These are phyloP conservation scores for Cavia porcellus DNA, from an alignment of 2,113 vertebrate genomes.

Conservation along the genomic window DNA sequence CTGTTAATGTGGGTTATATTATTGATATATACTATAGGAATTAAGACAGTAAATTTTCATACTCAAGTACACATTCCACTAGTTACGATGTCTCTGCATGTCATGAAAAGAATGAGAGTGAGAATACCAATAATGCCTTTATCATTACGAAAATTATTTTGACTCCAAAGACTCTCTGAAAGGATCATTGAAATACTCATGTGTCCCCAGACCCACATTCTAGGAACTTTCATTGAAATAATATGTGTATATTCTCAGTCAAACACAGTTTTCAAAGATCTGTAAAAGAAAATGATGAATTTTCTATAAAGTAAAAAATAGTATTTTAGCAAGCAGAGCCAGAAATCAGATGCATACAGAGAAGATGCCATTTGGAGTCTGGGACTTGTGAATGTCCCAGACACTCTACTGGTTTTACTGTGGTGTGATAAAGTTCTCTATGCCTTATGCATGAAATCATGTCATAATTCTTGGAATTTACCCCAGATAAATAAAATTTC, in stretches of 20 bases:
- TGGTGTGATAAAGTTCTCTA: background rate
- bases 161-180: background rate
- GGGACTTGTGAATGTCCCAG: background rate
- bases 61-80: background rate
- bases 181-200: background rate
- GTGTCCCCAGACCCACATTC: background rate
- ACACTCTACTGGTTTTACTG: background rate
- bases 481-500: background rate
- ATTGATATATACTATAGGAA: background rate
- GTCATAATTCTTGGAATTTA: background rate
- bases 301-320: background rate
- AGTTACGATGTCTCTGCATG: background rate
- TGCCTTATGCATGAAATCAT: constrained; percentile 2
- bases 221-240: background rate
- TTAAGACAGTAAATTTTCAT: background rate
- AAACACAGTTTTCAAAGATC: background rate
- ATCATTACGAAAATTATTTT: constrained; percentile 20
- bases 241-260: background rate
- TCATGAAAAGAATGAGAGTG: background rate
- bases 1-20: background rate
- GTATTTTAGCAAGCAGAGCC: background rate
- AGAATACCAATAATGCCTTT: background rate
- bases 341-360: background rate
- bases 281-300: background rate
- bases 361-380: background rate